Evolutionary conservation across 2,113 vertebrate species (phyloP).

Genomic region (Elephantulus edwardii): DNA sequence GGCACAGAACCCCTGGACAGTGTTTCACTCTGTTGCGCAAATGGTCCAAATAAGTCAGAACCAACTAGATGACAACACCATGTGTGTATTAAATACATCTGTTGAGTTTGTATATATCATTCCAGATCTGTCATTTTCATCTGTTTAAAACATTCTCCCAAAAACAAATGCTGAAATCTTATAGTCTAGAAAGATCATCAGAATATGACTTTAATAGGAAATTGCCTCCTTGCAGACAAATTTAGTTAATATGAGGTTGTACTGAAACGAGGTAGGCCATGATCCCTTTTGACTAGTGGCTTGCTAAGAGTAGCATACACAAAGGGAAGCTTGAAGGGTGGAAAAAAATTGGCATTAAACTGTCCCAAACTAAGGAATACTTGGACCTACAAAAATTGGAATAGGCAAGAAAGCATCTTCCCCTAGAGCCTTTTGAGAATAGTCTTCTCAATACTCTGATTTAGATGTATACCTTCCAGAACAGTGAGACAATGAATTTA

Average conservation of each 20-base stretch:
- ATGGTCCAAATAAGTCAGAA: no score
- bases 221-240: not conserved
- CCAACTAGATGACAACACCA: no score
- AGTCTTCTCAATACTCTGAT: not conserved
- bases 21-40: no score
- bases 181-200: not conserved
- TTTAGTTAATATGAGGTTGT: not conserved
- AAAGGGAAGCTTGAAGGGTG: not conserved
- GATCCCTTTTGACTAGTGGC: not conserved
- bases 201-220: not conserved
- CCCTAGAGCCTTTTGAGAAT: not conserved
- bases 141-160: not conserved
- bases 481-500: not conserved
- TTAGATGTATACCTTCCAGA: not conserved
- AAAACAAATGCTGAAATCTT: no score
- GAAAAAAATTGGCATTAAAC: not conserved
- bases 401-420: not conserved
- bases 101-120: not conserved
- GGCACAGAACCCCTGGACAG: no score
- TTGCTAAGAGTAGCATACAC: not conserved
- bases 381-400: not conserved
- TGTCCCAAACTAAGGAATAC: not conserved
- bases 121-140: not conserved
- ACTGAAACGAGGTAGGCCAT: not conserved
- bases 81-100: no score